Percentiles rank a stretch among this genome's conserved stretches.
Conservation (phyloP, 2,113 vertebrate species). For the Hyperopisus bebe region DNA sequence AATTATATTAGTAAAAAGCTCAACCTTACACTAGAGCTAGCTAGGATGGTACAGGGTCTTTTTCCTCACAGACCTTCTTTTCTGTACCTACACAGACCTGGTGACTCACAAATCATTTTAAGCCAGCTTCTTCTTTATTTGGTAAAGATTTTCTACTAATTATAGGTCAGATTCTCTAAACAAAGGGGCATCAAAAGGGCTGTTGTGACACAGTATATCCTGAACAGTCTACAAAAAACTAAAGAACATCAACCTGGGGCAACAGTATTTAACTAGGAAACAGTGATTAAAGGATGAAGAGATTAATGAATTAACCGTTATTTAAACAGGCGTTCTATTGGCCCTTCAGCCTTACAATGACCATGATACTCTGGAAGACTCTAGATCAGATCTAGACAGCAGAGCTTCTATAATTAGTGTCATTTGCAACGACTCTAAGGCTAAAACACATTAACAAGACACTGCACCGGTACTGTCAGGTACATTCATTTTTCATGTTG, state of each 20-base stretch:
- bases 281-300: not conserved
- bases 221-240: not conserved
- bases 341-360: not conserved
- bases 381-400: not conserved
- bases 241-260: not conserved
- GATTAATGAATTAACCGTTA: not conserved
- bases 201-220: not conserved
- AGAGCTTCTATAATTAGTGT: not conserved
- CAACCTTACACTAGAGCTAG: not conserved
- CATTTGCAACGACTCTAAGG: not conserved
- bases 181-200: not conserved
- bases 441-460: not conserved
- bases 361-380: not conserved
- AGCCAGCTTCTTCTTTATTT: not conserved
- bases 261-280: not conserved
- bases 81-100: not conserved
- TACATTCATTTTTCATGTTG: not conserved
- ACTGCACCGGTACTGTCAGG: not conserved
- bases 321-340: not conserved
- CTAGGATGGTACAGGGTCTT: not conserved
- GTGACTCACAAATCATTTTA: not conserved
- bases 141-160: not conserved
- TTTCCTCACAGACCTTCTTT: not conserved
- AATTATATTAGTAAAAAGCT: not conserved
- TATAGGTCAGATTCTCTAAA: not conserved